Conservation (phyloP, 2,113 vertebrate genomes). For the Oceanites oceanicus region DNA sequence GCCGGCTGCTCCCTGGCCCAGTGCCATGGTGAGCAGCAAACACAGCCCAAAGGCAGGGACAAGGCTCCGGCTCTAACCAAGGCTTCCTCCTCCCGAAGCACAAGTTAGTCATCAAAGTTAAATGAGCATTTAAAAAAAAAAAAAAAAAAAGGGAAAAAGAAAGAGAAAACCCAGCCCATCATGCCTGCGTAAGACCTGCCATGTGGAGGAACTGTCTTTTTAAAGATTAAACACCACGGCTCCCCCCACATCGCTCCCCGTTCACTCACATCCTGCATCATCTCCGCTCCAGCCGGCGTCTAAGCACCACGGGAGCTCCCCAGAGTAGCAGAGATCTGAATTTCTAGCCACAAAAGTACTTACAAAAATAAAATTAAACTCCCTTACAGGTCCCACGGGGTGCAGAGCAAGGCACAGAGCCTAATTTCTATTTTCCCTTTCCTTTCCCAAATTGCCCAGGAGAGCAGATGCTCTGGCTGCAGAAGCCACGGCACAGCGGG, state of each 20-base stretch:
- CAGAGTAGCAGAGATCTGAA: not conserved
- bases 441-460: not conserved
- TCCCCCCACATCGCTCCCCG: not conserved
- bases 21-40: not conserved
- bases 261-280: constrained; percentile 5
- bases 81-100: not conserved
- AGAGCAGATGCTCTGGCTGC: not conserved
- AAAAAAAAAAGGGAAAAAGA: too few relatives aligned
- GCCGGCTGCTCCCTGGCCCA: not conserved
- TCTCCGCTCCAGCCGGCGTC: not conserved
- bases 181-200: not conserved
- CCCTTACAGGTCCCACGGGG: not conserved
- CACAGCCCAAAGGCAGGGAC: not conserved
- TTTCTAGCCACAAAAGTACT: not conserved
- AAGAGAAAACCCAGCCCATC: not conserved
- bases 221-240: not conserved
- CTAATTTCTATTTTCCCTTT: not conserved
- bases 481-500: not conserved
- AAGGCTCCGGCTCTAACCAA: not conserved
- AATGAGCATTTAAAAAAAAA: not conserved
- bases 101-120: not conserved
- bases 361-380: not conserved
- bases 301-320: not conserved
- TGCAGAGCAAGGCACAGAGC: not conserved
- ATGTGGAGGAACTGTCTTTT: not conserved